Base-by-base conservation (phyloP, 1,140 invertebrate species). In the Cydia strobilella region DNA sequence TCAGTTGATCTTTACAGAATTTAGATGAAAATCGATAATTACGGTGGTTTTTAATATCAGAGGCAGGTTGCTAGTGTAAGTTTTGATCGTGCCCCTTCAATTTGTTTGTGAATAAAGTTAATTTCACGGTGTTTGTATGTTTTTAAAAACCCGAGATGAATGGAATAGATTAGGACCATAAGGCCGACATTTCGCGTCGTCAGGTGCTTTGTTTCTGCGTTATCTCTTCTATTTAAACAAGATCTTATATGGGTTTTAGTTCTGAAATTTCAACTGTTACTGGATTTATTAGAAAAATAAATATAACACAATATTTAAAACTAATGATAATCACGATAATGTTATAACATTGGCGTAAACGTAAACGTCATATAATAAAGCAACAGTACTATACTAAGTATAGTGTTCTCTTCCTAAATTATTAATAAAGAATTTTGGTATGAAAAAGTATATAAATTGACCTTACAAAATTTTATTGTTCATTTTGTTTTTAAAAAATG, bases 11-110 rank as follows among this genome's bases (percentile, higher is more conserved):
- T 66, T 69, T 39, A 35, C 2, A 20, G 65, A 69, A 69, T 69
- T 69, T 69, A 69, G 65, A 69, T 2, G 65, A 69, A 69, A 59
- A 69, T 35, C 65, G 65, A 69, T 69, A 18, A 35, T 15, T 39
- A 35, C n/a, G 1, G 4, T 39, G 65, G 13, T 35, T 69, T 35
- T 69, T 35, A 39, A 69, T n/a, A 15, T 69, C n/a, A 20, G 7
- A 25, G 35, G 6, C 15, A 39, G 7, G 27, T 69, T 35, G n/a
- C 7, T 35, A 10, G 31, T 1, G n/a, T 69, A 39, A 69, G 35
- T 69, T 59, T 23, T 23, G 9, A 59, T 23, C 9, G 2, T 59
- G 7, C 23, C 18, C 0, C n/a, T 59, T 59, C n/a, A 23, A 59
- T 59, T 10, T 23, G 9, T 23, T 9, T 23, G 54, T 59, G 20